phyloP scores from a whole-genome alignment of 35 echinoderm and acorn worm genomes.

The Diadema setosum region DNA sequence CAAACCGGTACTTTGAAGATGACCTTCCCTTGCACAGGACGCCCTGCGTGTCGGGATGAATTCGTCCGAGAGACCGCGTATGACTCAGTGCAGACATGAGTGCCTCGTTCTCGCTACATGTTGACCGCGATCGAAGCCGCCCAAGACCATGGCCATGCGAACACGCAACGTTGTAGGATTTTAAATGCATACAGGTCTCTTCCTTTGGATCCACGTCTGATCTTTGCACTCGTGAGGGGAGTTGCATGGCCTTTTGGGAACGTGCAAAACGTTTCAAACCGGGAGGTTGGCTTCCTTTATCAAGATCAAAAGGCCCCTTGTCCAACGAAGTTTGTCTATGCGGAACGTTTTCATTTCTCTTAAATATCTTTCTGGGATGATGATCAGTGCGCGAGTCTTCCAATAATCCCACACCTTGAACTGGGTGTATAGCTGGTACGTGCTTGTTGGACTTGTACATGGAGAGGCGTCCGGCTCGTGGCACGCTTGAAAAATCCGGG shows the following conservation, averaged over 20 bases:
- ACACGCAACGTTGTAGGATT: neutral
- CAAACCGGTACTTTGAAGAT: neutral
- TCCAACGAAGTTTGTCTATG: neutral
- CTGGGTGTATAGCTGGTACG: neutral
- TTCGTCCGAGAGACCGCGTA: neutral
- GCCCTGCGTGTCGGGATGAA: neutral
- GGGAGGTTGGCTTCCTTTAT: neutral
- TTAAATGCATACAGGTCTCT: neutral
- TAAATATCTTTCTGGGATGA: neutral
- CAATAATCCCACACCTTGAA: neutral
- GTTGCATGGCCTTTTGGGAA: neutral
- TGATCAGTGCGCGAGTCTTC: neutral
- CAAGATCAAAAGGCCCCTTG: neutral
- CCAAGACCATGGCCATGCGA: neutral
- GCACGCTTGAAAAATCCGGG: neutral
- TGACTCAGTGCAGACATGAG: neutral
- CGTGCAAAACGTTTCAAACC: neutral
- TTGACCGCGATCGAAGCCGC: neutral
- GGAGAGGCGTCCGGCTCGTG: neutral
- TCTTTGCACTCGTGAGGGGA: neutral
- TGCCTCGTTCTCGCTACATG: neutral
- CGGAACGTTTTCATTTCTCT: neutral
- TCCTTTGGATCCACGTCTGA: neutral
- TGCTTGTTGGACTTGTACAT: neutral
- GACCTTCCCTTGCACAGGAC: neutral